Evolutionary conservation across 2,113 vertebrate genomes (phyloP).

Genomic region (Carollia perspicillata): DNA sequence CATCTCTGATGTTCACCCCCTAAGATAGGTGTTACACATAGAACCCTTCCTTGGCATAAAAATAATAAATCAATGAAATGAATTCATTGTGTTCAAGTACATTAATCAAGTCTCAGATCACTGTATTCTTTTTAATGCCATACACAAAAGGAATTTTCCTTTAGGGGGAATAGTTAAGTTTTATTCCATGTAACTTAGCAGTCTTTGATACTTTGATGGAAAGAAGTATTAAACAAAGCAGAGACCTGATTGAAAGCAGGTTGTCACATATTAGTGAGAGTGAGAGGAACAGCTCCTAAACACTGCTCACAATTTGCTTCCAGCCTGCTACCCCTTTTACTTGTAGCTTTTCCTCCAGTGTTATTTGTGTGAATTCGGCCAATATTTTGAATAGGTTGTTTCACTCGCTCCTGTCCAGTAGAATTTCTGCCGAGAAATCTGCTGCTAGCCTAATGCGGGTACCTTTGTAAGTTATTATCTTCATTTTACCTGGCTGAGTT

Average conservation of each 20-base stretch:
- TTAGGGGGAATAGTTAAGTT: constrained; percentile 69
- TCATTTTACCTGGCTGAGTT: no score
- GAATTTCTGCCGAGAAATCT: no score
- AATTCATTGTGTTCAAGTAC: constrained; percentile 73
- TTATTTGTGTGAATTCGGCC: not conserved
- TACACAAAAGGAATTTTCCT: constrained; percentile 75
- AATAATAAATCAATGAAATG: constrained; percentile 77
- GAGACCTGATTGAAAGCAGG: constrained; percentile 66
- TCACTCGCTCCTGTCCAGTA: no score
- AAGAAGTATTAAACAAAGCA: constrained; percentile 55
- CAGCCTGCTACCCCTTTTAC: not conserved
- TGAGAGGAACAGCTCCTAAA: not conserved
- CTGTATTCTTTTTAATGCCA: constrained; percentile 78
- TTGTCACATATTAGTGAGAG: constrained; percentile 62
- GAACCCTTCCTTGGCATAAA: constrained; percentile 72
- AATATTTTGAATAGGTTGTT: no score
- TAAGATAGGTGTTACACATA: constrained; percentile 64
- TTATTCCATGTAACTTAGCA: constrained; percentile 68
- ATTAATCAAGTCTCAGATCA: constrained; percentile 76
- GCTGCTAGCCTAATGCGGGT: no score
- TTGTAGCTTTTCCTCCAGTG: not conserved
- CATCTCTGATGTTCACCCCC: constrained; percentile 69
- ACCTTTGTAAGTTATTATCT: no score
- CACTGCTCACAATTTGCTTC: not conserved
- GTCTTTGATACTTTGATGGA: constrained; percentile 66